Evolutionary conservation across 2,797 vertebrate genomes (phyloP).

Genomic region (Oreortyx pictus): DNA sequence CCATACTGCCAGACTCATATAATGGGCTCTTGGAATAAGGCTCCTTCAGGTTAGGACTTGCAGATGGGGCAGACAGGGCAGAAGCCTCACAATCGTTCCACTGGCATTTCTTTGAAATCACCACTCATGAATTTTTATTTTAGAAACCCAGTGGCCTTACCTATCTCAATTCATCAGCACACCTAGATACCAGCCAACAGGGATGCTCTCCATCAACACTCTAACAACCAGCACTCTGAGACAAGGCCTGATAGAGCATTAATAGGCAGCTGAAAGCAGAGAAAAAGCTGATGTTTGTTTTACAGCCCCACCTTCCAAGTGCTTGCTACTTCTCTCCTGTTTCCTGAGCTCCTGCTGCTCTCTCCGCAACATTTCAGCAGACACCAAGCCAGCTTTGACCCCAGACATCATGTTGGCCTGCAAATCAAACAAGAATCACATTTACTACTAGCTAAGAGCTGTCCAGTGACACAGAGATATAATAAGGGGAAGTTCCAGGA

Average conservation of each 20-base stretch:
- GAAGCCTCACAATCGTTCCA: background rate
- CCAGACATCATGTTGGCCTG: slow-evolving; percentile 86
- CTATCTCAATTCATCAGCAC: fast-evolving
- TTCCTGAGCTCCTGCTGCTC: slow-evolving; percentile 88
- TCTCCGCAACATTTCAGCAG: slow-evolving; percentile 83
- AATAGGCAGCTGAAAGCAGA: background rate
- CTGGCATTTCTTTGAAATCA: background rate
- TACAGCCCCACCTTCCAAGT: slow-evolving; percentile 85
- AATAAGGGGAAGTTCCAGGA: fast-evolving
- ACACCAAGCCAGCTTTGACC: slow-evolving; percentile 87
- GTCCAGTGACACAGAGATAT: fast-evolving
- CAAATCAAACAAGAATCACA: background rate
- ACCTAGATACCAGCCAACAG: background rate
- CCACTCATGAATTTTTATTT: too few relatives aligned
- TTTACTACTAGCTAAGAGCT: background rate
- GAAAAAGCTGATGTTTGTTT: fast-evolving
- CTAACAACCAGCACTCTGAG: background rate
- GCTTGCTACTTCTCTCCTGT: slow-evolving; percentile 79
- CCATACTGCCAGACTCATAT: background rate
- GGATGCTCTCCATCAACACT: background rate
- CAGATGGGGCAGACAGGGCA: background rate
- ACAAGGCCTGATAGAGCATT: background rate
- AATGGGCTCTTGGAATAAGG: fast-evolving
- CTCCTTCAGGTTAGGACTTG: background rate
- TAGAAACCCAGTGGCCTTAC: background rate